Percentiles rank a stretch among this genome's conserved stretches.
These are phyloP conservation scores for Omphaloscelis lunosa DNA, from an alignment of 2,888 invertebrate genomes.

Conservation along the genomic window DNA sequence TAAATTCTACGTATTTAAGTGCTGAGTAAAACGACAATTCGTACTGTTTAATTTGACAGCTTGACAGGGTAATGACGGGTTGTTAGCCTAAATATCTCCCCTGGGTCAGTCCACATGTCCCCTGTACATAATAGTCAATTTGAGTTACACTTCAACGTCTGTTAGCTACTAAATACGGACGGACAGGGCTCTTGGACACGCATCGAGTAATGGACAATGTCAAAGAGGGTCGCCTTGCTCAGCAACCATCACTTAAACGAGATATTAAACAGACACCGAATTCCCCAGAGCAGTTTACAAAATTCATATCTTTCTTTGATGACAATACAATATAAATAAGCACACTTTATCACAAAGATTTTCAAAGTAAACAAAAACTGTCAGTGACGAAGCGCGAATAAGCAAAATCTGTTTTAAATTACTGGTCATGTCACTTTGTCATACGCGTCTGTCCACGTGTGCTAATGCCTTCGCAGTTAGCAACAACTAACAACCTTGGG, in stretches of 20 bases:
- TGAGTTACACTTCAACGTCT: constrained; percentile 52
- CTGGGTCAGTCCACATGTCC: constrained; percentile 21
- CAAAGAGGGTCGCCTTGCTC: constrained; percentile 41
- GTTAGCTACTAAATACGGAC: constrained; percentile 45
- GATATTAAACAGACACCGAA: constrained; percentile 34
- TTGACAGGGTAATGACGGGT: constrained; percentile 48
- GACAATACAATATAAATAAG: constrained; percentile 25
- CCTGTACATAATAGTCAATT: constrained; percentile 30
- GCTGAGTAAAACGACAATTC: background rate
- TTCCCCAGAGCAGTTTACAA: background rate
- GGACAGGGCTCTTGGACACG: constrained; percentile 30
- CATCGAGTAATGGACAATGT: constrained; percentile 40
- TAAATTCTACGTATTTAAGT: background rate
- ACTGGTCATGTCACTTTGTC: constrained; percentile 46
- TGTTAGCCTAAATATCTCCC: constrained; percentile 40
- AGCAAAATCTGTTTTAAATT: constrained; percentile 65
- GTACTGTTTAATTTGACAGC: constrained; percentile 45
- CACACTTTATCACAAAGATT: constrained; percentile 11
- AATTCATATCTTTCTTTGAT: background rate
- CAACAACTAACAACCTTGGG: constrained; percentile 71
- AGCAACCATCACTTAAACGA: constrained; percentile 23
- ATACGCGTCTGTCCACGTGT: constrained; percentile 47
- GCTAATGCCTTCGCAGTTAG: constrained; percentile 55
- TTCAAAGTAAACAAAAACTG: constrained; percentile 47
- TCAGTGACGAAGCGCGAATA: constrained; percentile 30